phyloP scores from a whole-genome alignment of 1,140 invertebrate genomes.

The Schlechtendalia chinensis region DNA sequence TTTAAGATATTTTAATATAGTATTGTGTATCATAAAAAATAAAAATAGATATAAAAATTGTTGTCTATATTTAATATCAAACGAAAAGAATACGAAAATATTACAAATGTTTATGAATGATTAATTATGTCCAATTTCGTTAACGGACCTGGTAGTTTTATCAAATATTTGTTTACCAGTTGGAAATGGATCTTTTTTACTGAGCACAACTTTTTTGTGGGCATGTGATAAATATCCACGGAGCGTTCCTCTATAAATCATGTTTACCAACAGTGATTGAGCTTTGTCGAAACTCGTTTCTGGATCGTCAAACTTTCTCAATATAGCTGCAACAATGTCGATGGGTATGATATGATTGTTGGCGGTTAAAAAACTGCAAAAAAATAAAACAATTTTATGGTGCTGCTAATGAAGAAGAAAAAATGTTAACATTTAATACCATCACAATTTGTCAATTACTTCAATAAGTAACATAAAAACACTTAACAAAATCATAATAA shows the following conservation, averaged over 20 bases:
- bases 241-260: conserved; percentile 92
- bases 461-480: too few species aligned
- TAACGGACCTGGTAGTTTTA: conserved; percentile 30
- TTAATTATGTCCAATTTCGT: conserved; percentile 45
- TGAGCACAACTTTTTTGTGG: conserved; percentile 95
- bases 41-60: too few species aligned
- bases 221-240: conserved; percentile 97
- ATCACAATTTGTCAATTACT: too few species aligned
- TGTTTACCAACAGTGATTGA: conserved; percentile 92
- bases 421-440: too few species aligned
- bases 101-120: neutral
- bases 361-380: conserved; percentile 70
- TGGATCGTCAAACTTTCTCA: conserved; percentile 76
- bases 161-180: conserved; percentile 51
- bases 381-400: neutral
- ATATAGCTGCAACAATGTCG: conserved; percentile 73
- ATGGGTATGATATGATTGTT: conserved; percentile 91
- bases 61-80: too few species aligned
- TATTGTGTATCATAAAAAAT: too few species aligned
- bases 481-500: too few species aligned
- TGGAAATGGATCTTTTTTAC: conserved; percentile 96
- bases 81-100: too few species aligned
- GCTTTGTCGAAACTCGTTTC: conserved; percentile 91
- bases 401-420: too few species aligned
- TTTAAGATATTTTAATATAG: too few species aligned